phyloP scores from a whole-genome alignment of 2,113 vertebrate genomes.

The Corythoichthys haematopterus region DNA sequence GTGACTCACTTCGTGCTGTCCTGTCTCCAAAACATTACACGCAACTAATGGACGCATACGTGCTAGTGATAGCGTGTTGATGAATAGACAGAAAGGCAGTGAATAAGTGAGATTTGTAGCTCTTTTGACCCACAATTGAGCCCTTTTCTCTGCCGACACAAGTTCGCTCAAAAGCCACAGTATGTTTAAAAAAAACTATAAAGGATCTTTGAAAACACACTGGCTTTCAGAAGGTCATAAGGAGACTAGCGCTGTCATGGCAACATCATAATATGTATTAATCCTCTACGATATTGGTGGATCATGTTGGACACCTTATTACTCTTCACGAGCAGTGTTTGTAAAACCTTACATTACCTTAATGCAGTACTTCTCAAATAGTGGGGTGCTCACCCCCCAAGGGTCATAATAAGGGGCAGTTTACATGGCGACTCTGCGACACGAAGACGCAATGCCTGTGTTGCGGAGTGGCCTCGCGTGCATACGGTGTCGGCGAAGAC shows the following conservation, averaged over 20 bases:
- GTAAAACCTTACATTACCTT: no score
- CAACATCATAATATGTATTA: background rate
- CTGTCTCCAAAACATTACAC: constrained; percentile 4
- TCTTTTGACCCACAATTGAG: background rate
- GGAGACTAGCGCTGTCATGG: background rate
- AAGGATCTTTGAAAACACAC: background rate
- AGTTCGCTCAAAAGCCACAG: background rate
- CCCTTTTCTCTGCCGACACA: background rate
- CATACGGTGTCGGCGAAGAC: no score
- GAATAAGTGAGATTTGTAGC: background rate
- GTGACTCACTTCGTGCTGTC: constrained; percentile 21
- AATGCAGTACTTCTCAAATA: no score
- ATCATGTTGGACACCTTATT: background rate
- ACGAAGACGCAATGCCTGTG: no score
- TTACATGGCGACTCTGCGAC: no score
- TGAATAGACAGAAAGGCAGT: background rate
- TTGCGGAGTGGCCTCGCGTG: no score
- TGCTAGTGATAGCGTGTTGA: background rate
- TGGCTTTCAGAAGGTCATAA: background rate
- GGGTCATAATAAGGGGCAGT: no score
- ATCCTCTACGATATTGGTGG: background rate
- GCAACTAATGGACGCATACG: background rate
- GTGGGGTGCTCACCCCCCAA: no score
- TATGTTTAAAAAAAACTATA: background rate
- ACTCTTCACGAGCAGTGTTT: background rate